These are phyloP conservation scores for Channa striata DNA, from an alignment of 2,797 vertebrate species.

Conservation along the genomic window DNA sequence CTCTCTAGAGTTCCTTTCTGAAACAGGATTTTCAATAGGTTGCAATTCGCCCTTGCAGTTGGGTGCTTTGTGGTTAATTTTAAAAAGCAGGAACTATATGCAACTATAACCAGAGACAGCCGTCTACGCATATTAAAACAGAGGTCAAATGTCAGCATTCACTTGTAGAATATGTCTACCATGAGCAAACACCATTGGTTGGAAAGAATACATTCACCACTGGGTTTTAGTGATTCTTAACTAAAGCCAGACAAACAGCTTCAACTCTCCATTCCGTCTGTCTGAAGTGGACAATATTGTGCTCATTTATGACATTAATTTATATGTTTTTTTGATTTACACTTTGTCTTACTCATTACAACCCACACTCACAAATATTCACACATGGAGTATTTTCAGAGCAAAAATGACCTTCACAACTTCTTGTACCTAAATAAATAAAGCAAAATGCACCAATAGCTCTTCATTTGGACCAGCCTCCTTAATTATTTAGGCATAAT, in stretches of 20 bases:
- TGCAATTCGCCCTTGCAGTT: slow-evolving; percentile 7
- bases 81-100: slow-evolving; percentile 7
- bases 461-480: not conserved
- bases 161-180: not conserved
- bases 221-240: not conserved
- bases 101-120: slow-evolving; percentile 10
- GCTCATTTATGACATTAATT: not conserved
- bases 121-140: slow-evolving; percentile 6
- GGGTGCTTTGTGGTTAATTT: slow-evolving; percentile 20
- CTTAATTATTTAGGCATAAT: slow-evolving; percentile 11
- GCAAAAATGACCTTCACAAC: not conserved
- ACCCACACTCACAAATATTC: not conserved
- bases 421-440: not conserved
- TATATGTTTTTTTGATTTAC: too few species aligned
- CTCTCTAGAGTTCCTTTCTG: too few species aligned
- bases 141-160: not conserved
- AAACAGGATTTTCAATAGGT: too few species aligned
- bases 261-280: not conserved
- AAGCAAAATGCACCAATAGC: not conserved
- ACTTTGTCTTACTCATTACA: not conserved
- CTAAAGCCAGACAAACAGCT: not conserved
- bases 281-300: slow-evolving; percentile 3
- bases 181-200: slow-evolving; percentile 3
- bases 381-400: not conserved
- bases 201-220: not conserved